A percentile compares a stretch with the other conserved stretches of the same genome.
Conservation (phyloP, 2,888 invertebrate species). For the Mesochorus sp. region DNA sequence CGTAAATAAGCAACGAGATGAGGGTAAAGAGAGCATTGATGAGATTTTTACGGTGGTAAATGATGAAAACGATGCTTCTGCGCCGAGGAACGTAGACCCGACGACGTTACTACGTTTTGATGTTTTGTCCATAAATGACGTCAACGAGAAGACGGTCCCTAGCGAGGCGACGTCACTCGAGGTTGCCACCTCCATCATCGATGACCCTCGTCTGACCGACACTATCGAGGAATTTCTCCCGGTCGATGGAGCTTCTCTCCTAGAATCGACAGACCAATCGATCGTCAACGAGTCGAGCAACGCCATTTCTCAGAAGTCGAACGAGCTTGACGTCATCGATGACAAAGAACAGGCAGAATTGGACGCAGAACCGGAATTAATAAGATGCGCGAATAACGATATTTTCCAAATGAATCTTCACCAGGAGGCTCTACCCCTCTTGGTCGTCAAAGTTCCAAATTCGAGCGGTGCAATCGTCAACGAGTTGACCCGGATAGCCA, state of each 20-base stretch:
- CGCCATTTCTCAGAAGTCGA: not conserved
- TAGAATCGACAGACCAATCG: not conserved
- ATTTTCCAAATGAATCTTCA: too few relatives aligned
- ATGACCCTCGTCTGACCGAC: constrained; percentile 10
- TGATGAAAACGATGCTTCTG: too few relatives aligned
- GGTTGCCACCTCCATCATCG: not conserved
- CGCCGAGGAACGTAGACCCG: constrained; percentile 4
- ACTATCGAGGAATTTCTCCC: constrained; percentile 55
- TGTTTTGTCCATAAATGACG: constrained; percentile 32
- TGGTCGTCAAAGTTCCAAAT: not conserved
- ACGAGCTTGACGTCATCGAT: not conserved
- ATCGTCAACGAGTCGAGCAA: not conserved
- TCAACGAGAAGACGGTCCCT: constrained; percentile 22
- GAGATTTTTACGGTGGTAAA: too few relatives aligned
- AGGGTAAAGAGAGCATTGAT: not conserved
- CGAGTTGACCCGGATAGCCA: constrained; percentile 25
- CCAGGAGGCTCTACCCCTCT: too few relatives aligned
- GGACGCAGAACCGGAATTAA: not conserved
- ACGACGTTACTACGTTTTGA: constrained; percentile 36
- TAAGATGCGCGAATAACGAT: constrained; percentile 21
- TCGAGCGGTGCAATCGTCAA: not conserved
- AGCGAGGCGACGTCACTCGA: constrained; percentile 8
- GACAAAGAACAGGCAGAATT: not conserved
- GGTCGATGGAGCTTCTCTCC: constrained; percentile 17
- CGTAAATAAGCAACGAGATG: too few relatives aligned